Percentiles rank a stretch among this genome's conserved stretches.
These are phyloP conservation scores for Trididemnum clinides DNA, from an alignment of 23 tunicate species.

Conservation along the genomic window DNA sequence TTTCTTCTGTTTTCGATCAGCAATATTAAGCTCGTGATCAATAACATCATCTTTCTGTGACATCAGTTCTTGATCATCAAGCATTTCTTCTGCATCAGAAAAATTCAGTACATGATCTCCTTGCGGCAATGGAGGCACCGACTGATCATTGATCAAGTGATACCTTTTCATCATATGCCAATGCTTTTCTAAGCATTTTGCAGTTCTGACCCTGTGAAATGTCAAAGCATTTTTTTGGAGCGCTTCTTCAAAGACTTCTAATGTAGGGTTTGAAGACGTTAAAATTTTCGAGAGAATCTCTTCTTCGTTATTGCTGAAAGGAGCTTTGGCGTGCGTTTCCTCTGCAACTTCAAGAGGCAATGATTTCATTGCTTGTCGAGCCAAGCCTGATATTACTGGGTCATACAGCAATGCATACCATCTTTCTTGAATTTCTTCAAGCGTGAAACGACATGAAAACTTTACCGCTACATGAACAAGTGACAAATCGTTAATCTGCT, in stretches of 20 bases:
- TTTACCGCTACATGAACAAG: constrained; percentile 73
- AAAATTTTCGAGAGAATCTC: constrained; percentile 44
- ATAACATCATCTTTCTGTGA: constrained; percentile 51
- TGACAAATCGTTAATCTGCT: constrained; percentile 56
- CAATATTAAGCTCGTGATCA: constrained; percentile 46
- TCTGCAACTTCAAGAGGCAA: constrained; percentile 67
- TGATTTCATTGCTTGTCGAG: constrained; percentile 81
- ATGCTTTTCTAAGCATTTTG: constrained; percentile 45
- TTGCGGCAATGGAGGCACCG: constrained; percentile 46
- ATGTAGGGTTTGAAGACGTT: constrained; percentile 36
- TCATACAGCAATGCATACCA: constrained; percentile 91
- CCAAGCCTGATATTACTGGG: constrained; percentile 85
- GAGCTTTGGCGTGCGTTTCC: constrained; percentile 59
- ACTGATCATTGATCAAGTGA: constrained; percentile 64
- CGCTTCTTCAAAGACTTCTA: constrained; percentile 35
- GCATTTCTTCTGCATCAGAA: constrained; percentile 77
- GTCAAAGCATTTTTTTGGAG: constrained; percentile 37
- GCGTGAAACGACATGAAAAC: constrained; percentile 85
- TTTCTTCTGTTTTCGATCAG: constrained; percentile 74
- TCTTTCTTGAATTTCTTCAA: constrained; percentile 84
- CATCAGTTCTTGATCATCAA: constrained; percentile 57
- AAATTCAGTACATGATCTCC: constrained; percentile 58
- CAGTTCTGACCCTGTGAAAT: constrained; percentile 45
- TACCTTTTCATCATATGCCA: constrained; percentile 71
- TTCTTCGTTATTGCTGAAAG: constrained; percentile 75